These are phyloP conservation scores for Odontamblyopus rebecca DNA, from an alignment of 2,797 vertebrate species.

Conservation along the genomic window DNA sequence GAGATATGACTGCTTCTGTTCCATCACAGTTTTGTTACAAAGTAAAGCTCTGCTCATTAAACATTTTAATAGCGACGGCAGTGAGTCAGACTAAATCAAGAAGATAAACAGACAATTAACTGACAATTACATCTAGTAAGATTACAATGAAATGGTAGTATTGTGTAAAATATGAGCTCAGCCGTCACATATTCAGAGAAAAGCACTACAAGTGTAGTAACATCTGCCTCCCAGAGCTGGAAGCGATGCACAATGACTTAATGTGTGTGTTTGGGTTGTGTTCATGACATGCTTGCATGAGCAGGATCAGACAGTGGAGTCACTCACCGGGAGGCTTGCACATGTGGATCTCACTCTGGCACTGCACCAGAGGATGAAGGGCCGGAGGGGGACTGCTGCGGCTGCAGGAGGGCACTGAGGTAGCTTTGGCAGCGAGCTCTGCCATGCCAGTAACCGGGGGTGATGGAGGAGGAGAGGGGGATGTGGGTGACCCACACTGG, in stretches of 20 bases:
- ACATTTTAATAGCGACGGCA: conserved; percentile 34
- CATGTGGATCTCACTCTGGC: conserved; percentile 92
- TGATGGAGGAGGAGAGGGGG: conserved; percentile 77
- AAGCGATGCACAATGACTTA: conserved; percentile 32
- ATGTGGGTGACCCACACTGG: conserved; percentile 82
- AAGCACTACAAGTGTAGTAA: conserved; percentile 39
- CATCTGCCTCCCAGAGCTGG: conserved; percentile 45
- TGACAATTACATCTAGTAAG: conserved; percentile 33
- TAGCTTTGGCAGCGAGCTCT: conserved; percentile 85
- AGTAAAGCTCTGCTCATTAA: conserved; percentile 30
- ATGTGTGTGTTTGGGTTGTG: conserved; percentile 29
- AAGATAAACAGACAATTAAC: conserved; percentile 40
- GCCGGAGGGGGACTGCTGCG: conserved; percentile 64
- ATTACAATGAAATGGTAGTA: conserved; percentile 22
- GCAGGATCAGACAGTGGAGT: conserved; percentile 25
- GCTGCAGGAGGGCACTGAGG: conserved; percentile 80
- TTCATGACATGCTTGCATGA: conserved; percentile 36
- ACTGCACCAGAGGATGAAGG: conserved; percentile 86
- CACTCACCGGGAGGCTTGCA: conserved; percentile 91
- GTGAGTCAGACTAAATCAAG: conserved; percentile 26
- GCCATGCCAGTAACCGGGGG: conserved; percentile 74
- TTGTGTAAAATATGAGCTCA: conserved; percentile 25
- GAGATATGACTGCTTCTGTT: conserved; percentile 34
- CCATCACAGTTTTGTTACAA: conserved; percentile 45
- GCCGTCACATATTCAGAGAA: conserved; percentile 16